Conservation (phyloP, 1,140 invertebrate genomes). For the Drosophila fuyamai region DNA sequence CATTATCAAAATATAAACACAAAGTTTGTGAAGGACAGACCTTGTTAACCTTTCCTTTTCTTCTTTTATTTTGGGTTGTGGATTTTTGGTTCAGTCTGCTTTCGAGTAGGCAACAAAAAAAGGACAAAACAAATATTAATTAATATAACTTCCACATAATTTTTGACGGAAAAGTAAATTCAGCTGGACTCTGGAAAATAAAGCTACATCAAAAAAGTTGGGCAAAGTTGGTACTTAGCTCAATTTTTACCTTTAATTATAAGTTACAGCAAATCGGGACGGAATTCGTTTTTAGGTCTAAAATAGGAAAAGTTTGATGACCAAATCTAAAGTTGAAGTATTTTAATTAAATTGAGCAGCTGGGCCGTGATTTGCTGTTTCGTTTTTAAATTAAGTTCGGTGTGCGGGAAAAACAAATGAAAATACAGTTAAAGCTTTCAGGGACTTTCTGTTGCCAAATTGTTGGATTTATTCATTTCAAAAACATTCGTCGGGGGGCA, state of each 20-base stretch:
- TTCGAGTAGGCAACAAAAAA: conserved; percentile 20
- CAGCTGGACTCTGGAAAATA: conserved; percentile 6
- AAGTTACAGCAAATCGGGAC: conserved; percentile 50
- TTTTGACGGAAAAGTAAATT: conserved; percentile 33
- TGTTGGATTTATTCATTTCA: conserved; percentile 5
- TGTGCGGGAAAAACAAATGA: no score
- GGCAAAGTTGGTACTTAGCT: conserved; percentile 41
- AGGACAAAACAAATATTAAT: conserved; percentile 72
- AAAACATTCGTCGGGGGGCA: neutral
- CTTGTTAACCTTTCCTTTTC: conserved; percentile 42
- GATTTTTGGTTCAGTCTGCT: neutral
- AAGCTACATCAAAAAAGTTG: conserved; percentile 48
- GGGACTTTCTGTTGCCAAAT: neutral
- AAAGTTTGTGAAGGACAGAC: conserved; percentile 19
- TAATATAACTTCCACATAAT: conserved; percentile 73
- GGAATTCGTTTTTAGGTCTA: conserved; percentile 42
- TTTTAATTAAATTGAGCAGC: conserved; percentile 71
- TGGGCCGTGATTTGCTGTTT: conserved; percentile 10
- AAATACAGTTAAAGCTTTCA: conserved; percentile 2
- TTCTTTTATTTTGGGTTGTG: conserved; percentile 12
- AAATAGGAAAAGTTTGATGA: conserved; percentile 72
- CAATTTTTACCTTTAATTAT: conserved; percentile 72
- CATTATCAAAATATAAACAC: conserved; percentile 49
- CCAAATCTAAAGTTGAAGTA: conserved; percentile 48
- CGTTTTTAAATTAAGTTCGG: conserved; percentile 1